Evolutionary conservation across 2,888 invertebrate genomes (phyloP).

Genomic region (Ligdia adustata): DNA sequence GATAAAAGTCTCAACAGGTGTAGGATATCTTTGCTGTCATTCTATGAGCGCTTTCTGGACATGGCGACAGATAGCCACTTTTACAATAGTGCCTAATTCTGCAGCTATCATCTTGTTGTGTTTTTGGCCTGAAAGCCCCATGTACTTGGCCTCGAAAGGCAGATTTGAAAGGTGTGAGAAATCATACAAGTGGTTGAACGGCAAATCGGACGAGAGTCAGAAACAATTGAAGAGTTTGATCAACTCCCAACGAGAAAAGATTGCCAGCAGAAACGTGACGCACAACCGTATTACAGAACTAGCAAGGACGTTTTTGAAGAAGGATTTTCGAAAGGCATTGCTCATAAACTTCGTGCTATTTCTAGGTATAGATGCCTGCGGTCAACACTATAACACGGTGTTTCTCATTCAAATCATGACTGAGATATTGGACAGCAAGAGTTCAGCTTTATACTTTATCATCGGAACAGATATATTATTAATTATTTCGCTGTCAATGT

Average conservation of each 20-base stretch:
- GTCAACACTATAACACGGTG: conserved; percentile 47
- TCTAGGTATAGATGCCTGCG: conserved; percentile 45
- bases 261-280: neutral
- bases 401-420: conserved; percentile 51
- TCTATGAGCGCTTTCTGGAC: conserved; percentile 39
- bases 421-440: conserved; percentile 41
- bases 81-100: conserved; percentile 32
- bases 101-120: conserved; percentile 36
- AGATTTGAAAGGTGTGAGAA: conserved; percentile 46
- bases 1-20: conserved; percentile 39
- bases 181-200: conserved; percentile 48
- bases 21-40: conserved; percentile 49
- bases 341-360: conserved; percentile 40
- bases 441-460: conserved; percentile 47
- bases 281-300: conserved; percentile 15
- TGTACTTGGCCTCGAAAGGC: conserved; percentile 49
- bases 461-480: conserved; percentile 45
- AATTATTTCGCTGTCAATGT: conserved; percentile 39
- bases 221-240: conserved; percentile 48
- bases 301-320: conserved; percentile 33
- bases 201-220: conserved; percentile 35
- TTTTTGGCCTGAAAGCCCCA: conserved; percentile 56
- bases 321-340: conserved; percentile 48
- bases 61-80: conserved; percentile 49
- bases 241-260: conserved; percentile 27